These are phyloP conservation scores for Lepisosteus oculatus DNA, from an alignment of 2,113 vertebrate species.

Conservation along the genomic window DNA sequence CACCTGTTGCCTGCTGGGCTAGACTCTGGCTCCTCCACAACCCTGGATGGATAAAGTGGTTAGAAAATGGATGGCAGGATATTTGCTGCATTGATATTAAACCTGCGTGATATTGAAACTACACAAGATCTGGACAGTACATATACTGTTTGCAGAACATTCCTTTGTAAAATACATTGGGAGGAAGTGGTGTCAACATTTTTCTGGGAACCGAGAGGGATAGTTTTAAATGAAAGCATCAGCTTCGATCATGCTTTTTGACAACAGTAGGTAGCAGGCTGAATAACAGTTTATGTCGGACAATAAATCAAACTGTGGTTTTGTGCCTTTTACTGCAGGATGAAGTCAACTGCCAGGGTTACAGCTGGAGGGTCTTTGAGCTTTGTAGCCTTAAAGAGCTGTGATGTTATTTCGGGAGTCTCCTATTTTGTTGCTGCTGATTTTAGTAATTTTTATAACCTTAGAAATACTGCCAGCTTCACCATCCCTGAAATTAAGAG, in stretches of 20 bases:
- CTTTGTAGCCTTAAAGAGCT: neutral
- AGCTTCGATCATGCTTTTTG: neutral
- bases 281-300: neutral
- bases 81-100: too few relatives aligned
- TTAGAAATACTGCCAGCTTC: constrained; percentile 19
- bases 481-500: neutral
- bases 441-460: neutral
- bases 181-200: neutral
- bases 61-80: too few relatives aligned
- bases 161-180: neutral
- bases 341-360: neutral
- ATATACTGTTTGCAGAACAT: too few relatives aligned
- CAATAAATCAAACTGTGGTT: neutral
- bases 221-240: neutral
- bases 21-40: too few relatives aligned
- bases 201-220: neutral
- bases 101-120: too few relatives aligned
- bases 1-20: too few relatives aligned
- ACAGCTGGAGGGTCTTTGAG: neutral
- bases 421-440: neutral
- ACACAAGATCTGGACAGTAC: too few relatives aligned
- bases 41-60: too few relatives aligned
- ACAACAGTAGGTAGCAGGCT: neutral
- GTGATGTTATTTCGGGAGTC: neutral
- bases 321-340: neutral